Evolutionary conservation across 2,113 vertebrate species (phyloP).

Genomic region (Picathartes gymnocephalus): DNA sequence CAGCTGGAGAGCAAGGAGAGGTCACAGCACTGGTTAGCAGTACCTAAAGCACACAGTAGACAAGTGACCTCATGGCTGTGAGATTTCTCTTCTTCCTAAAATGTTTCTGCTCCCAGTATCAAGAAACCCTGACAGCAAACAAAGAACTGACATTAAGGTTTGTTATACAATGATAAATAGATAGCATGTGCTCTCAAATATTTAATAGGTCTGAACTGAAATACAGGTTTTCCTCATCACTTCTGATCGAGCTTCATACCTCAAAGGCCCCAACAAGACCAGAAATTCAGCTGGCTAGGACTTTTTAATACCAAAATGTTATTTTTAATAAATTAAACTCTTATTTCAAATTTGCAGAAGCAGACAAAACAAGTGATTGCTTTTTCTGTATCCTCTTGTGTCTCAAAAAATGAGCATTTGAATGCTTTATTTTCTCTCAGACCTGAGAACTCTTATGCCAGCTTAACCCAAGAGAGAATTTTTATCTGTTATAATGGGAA

Average conservation of each 20-base stretch:
- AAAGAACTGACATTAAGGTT: neutral
- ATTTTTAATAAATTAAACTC: neutral
- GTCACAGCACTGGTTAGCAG: accelerated
- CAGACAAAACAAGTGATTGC: neutral
- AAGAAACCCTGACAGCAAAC: neutral
- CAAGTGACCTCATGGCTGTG: neutral
- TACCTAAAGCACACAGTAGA: neutral
- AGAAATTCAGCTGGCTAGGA: neutral
- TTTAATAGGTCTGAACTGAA: neutral
- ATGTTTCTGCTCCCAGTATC: neutral
- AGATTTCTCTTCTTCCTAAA: neutral
- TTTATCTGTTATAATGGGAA: slow-evolving; percentile 56
- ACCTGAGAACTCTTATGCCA: slow-evolving; percentile 20
- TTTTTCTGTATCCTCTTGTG: neutral
- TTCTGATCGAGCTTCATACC: neutral
- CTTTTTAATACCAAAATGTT: neutral
- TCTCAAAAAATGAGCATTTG: slow-evolving; percentile 19
- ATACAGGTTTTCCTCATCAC: neutral
- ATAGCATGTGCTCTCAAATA: neutral
- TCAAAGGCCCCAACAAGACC: neutral
- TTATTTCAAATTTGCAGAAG: neutral
- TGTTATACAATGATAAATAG: neutral
- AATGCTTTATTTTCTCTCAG: slow-evolving; percentile 38
- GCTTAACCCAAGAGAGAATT: neutral
- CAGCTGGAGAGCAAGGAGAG: neutral